A percentile compares a stretch with the other conserved stretches of the same genome.
Conservation (phyloP, 2,888 invertebrate species). For the Fabriciana adippe region DNA sequence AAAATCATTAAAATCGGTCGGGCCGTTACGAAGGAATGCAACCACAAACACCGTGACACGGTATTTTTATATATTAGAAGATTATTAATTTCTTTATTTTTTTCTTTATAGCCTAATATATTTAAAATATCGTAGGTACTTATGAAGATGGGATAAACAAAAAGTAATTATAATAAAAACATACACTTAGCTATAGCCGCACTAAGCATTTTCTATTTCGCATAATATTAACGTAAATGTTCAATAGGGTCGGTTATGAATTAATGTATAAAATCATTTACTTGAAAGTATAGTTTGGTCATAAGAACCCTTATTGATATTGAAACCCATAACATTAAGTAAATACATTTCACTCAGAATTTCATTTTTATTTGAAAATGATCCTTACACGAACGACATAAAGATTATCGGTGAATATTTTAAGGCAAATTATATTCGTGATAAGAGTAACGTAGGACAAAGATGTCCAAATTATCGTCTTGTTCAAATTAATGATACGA, state of each 20-base stretch:
- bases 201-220: not conserved
- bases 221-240: not conserved
- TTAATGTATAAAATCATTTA: constrained; percentile 16
- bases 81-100: too few relatives aligned
- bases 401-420: constrained; percentile 6
- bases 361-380: constrained; percentile 13
- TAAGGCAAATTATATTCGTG: constrained; percentile 5
- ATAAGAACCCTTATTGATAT: constrained; percentile 15
- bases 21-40: too few relatives aligned
- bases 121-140: too few relatives aligned
- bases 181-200: not conserved
- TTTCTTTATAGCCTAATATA: too few relatives aligned
- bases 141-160: not conserved
- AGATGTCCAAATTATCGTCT: constrained; percentile 4
- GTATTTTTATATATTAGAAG: too few relatives aligned
- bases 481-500: not conserved
- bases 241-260: constrained; percentile 7
- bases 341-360: constrained; percentile 16
- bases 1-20: too few relatives aligned
- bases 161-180: not conserved
- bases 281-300: constrained; percentile 4
- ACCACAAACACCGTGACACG: too few relatives aligned
- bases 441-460: constrained; percentile 12
- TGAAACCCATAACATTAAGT: constrained; percentile 19
- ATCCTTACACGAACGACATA: constrained; percentile 1